Conservation (phyloP, 2,888 invertebrate species). For the Ichneumon xanthorius region DNA sequence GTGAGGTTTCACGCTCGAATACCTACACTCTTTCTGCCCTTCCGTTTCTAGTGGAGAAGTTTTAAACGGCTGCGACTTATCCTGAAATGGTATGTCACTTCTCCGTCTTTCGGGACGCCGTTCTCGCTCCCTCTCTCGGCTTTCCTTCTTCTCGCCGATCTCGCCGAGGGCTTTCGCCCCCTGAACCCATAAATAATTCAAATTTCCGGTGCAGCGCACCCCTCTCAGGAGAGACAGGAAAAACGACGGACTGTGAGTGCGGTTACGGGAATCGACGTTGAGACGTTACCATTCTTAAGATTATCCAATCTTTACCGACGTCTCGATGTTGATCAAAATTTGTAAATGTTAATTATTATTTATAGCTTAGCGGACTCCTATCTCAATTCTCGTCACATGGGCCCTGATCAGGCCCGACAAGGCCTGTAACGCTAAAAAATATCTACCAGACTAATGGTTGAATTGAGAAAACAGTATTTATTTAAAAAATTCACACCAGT, state of each 20-base stretch:
- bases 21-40: background rate
- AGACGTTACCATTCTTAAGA: constrained; percentile 71
- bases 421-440: background rate
- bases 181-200: constrained; percentile 77
- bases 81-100: constrained; percentile 20
- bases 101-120: background rate
- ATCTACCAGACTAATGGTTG: background rate
- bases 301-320: constrained; percentile 21
- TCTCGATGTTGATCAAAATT: background rate
- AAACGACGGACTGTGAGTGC: background rate
- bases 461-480: background rate
- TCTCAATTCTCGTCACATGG: background rate
- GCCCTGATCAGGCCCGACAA: background rate
- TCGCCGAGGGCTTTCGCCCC: constrained; percentile 62
- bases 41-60: constrained; percentile 14
- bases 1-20: constrained; percentile 38
- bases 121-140: constrained; percentile 51
- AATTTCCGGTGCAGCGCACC: constrained; percentile 69
- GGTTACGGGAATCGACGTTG: constrained; percentile 55
- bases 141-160: constrained; percentile 31
- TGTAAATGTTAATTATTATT: background rate
- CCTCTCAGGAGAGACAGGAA: constrained; percentile 2
- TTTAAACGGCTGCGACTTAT: constrained; percentile 34
- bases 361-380: background rate
- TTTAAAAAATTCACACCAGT: background rate